Evolutionary conservation across 2,888 invertebrate genomes (phyloP), one percentile per base, ranked within the genome.

Genomic region (Liopterus haemorrhoidalis): DNA sequence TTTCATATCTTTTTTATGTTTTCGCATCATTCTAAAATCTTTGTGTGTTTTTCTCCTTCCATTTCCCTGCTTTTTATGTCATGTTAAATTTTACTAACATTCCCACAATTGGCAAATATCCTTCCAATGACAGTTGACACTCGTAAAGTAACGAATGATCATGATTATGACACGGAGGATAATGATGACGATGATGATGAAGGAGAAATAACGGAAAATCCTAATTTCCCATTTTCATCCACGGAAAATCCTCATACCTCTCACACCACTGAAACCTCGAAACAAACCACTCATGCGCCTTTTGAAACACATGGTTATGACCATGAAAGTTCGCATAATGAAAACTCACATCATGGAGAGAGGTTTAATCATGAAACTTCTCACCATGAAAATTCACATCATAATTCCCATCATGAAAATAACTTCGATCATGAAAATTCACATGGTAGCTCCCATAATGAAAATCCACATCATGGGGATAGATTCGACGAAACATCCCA

Each of bases 141-240:
- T n/a, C n/a, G n/a, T n/a, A n/a, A n/a, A n/a, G n/a, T n/a, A n/a
- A n/a, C n/a, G 15, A 38, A 45, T 24, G 27, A 45, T 39, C 19
- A 25, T 18, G 45, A 45, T 45, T 39, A 38, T 32, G 45, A 45
- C 22, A 33, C 45, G 25, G 45, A 45, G 39, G 45, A 39, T 37
- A n/a, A n/a, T n/a, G 44, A 20, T 24, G 45, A 39, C 15, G 45
- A 45, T 45, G 31, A 45, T 19, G 38, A 45, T 39, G 39, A 45
- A 39, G 45, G 20, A 22, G 39, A 39, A 14, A 39, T 45, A 8
- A 45, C 45, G 2, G 45, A 45, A 39, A 31, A 45, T 15, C 45
- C 45, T 14, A 33, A 24, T 12, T 25, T 45, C 19, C 39, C 44
- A 21, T 12, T 32, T 9, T 11, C 15, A 25, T 24, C 44, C n/a